Evolutionary conservation across 2,888 invertebrate genomes (phyloP).

Genomic region (Nasonovia ribisnigri): DNA sequence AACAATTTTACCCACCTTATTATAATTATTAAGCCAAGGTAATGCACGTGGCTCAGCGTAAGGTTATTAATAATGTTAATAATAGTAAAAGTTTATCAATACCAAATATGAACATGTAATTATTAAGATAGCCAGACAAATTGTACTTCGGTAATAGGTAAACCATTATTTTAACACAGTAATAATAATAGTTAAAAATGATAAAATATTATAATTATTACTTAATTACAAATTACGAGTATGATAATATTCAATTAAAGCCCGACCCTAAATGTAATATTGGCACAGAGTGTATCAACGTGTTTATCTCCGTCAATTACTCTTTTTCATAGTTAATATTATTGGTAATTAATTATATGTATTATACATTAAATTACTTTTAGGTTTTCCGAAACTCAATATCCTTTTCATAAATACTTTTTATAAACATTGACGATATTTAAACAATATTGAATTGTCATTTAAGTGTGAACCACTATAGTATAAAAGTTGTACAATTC

Average conservation of each 20-base stretch:
- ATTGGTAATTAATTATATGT: background rate
- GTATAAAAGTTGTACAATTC: no score
- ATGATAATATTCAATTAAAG: background rate
- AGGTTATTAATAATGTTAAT: background rate
- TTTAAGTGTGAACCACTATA: no score
- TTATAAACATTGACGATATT: background rate
- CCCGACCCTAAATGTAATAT: background rate
- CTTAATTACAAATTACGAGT: background rate
- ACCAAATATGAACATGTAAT: background rate
- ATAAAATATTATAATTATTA: background rate
- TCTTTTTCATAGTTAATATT: background rate
- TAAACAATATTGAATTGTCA: no score
- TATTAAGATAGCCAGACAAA: background rate
- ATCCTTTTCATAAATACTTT: background rate
- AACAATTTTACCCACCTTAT: background rate
- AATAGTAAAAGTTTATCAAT: background rate
- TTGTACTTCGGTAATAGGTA: no score
- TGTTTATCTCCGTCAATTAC: background rate
- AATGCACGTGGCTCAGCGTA: background rate
- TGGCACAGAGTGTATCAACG: background rate
- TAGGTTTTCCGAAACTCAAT: background rate
- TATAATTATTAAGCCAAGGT: background rate
- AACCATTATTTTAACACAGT: background rate
- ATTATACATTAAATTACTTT: background rate
- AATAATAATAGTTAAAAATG: background rate